These are phyloP conservation scores for Smutsia gigantea DNA, from an alignment of 2,797 vertebrate species.

Conservation along the genomic window DNA sequence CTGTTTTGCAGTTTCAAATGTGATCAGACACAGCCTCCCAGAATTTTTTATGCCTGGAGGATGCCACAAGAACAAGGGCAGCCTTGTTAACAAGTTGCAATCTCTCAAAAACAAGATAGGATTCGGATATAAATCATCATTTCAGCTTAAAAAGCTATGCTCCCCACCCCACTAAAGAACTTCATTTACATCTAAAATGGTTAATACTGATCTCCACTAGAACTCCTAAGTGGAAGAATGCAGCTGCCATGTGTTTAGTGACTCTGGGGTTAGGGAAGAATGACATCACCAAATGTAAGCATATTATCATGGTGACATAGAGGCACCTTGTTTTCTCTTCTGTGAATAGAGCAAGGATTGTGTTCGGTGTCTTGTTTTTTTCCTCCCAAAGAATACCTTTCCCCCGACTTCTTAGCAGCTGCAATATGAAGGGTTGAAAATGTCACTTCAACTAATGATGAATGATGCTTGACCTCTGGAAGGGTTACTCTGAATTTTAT, in stretches of 20 bases:
- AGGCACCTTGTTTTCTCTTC: constrained; percentile 96
- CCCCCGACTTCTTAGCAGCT: constrained; percentile 88
- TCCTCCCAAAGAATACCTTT: constrained; percentile 94
- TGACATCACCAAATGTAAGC: constrained; percentile 95
- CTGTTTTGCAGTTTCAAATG: constrained; percentile 91
- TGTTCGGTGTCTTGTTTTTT: constrained; percentile 88
- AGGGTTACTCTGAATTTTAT: constrained; percentile 90
- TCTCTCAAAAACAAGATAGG: constrained; percentile 92
- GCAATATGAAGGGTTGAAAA: constrained; percentile 93
- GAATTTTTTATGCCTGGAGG: constrained; percentile 92
- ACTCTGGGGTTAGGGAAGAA: constrained; percentile 94
- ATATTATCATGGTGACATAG: constrained; percentile 95
- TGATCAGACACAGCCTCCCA: constrained; percentile 95
- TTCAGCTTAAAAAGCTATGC: constrained; percentile 94
- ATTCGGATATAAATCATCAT: constrained; percentile 98
- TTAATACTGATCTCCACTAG: constrained; percentile 90
- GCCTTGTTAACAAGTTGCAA: constrained; percentile 93
- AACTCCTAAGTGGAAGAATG: constrained; percentile 94
- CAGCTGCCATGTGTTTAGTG: constrained; percentile 94
- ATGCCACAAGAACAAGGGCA: constrained; percentile 93
- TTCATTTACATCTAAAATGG: constrained; percentile 93
- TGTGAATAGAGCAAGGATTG: constrained; percentile 91
- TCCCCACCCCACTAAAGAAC: constrained; percentile 93
- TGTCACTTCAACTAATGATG: constrained; percentile 98
- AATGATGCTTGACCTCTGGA: constrained; percentile 97